Percentiles rank a stretch among this genome's conserved stretches.
Conservation (phyloP, 2,113 vertebrate species). For the Eudyptes chrysolophus region DNA sequence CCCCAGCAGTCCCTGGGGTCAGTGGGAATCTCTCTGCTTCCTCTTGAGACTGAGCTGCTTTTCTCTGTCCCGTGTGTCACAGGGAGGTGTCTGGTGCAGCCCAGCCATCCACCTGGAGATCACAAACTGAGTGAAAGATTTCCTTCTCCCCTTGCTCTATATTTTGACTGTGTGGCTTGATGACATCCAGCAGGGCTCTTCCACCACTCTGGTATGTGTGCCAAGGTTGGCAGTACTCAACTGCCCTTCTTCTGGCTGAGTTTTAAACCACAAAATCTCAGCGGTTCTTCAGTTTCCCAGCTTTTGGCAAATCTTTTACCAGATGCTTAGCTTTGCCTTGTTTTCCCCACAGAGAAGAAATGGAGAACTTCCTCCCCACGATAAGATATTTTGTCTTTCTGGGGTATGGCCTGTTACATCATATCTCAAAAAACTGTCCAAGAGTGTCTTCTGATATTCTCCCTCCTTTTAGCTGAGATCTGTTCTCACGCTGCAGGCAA, state of each 20-base stretch:
- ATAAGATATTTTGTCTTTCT: not conserved
- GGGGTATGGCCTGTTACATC: not conserved
- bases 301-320: not conserved
- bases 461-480: not conserved
- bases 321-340: not conserved
- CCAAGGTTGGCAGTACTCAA: not conserved
- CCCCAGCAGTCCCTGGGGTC: not conserved
- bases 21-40: not conserved
- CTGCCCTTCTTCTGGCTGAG: not conserved
- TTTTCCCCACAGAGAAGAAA: not conserved
- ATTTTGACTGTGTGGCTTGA: not conserved
- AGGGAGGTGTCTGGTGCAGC: not conserved
- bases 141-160: not conserved
- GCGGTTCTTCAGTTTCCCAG: not conserved
- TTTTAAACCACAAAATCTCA: not conserved
- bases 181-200: not conserved
- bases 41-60: not conserved
- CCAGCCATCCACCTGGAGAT: not conserved
- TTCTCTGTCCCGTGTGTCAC: not conserved
- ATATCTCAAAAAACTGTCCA: not conserved
- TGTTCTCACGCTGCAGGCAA: not conserved
- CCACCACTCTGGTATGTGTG: not conserved
- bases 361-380: not conserved
- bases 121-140: not conserved
- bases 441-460: not conserved